Conservation (phyloP, 1,140 invertebrate genomes). For the Danaus plexippus region DNA sequence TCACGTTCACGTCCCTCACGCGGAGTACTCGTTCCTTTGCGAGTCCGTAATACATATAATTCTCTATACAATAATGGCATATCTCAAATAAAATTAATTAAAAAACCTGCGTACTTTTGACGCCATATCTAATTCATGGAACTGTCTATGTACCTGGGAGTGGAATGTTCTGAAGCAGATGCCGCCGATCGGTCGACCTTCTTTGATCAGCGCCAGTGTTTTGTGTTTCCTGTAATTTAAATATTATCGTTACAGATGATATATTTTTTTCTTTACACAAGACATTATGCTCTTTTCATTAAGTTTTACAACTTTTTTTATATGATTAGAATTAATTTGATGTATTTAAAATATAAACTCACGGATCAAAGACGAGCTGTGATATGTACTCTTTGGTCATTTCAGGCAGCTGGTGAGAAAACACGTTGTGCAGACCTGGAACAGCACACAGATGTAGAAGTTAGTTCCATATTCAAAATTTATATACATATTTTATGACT, state of each 20-base stretch:
- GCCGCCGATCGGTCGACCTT: conserved; percentile 94
- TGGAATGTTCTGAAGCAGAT: conserved; percentile 98
- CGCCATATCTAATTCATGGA: neutral
- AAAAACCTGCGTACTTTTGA: neutral
- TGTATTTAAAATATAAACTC: conserved; percentile 63
- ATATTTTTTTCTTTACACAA: too few species aligned
- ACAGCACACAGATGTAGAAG: conserved; percentile 8
- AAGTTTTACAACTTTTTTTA: too few species aligned
- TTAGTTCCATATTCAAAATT: neutral
- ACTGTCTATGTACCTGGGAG: conserved; percentile 72
- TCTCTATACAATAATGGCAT: too few species aligned
- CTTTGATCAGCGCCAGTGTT: conserved; percentile 92
- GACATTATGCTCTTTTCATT: too few species aligned
- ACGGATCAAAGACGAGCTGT: conserved; percentile 96
- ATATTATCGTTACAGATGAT: neutral
- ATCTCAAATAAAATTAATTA: neutral
- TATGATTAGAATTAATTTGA: neutral
- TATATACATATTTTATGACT: neutral
- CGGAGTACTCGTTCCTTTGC: too few species aligned
- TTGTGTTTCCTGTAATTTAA: conserved; percentile 87
- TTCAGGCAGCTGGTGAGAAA: conserved; percentile 94
- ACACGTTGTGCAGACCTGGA: conserved; percentile 92
- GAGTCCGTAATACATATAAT: too few species aligned
- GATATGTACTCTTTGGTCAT: conserved; percentile 99
- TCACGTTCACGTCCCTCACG: too few species aligned